Percentiles rank a stretch among this genome's conserved stretches.
These are phyloP conservation scores for Sprattus sprattus DNA, from an alignment of 2,113 vertebrate genomes.

Conservation along the genomic window DNA sequence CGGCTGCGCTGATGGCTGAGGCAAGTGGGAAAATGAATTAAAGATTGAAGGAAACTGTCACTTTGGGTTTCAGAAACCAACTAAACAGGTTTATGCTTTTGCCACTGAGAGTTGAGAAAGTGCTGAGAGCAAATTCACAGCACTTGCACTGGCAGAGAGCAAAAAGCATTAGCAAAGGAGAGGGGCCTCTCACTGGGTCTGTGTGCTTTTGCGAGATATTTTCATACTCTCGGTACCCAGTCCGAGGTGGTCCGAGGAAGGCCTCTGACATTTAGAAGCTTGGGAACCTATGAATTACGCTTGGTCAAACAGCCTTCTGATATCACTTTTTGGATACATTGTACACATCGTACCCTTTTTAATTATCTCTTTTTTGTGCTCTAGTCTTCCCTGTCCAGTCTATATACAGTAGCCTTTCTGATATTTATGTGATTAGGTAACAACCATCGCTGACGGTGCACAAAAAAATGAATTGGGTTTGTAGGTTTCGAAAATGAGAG, in stretches of 20 bases:
- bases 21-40: conserved; percentile 88
- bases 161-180: conserved; percentile 64
- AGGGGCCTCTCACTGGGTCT: background rate
- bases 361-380: background rate
- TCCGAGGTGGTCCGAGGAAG: background rate
- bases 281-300: background rate
- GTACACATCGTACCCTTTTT: background rate
- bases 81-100: conserved; percentile 75
- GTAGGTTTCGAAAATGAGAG: background rate
- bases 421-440: conserved; percentile 2
- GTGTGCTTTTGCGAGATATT: background rate
- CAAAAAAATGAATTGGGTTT: background rate
- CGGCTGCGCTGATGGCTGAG: conserved; percentile 80
- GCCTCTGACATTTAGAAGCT: background rate
- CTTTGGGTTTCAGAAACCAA: conserved; percentile 81
- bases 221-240: background rate
- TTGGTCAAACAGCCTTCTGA: background rate
- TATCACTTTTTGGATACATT: background rate
- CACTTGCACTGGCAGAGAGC: conserved; percentile 60
- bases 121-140: conserved; percentile 74
- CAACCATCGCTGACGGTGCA: background rate
- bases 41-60: conserved; percentile 91
- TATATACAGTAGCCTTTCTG: background rate
- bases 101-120: conserved; percentile 72
- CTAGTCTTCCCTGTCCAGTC: background rate